These are phyloP conservation scores for Heterocephalus glaber DNA, from an alignment of 2,113 vertebrate species.

Conservation along the genomic window DNA sequence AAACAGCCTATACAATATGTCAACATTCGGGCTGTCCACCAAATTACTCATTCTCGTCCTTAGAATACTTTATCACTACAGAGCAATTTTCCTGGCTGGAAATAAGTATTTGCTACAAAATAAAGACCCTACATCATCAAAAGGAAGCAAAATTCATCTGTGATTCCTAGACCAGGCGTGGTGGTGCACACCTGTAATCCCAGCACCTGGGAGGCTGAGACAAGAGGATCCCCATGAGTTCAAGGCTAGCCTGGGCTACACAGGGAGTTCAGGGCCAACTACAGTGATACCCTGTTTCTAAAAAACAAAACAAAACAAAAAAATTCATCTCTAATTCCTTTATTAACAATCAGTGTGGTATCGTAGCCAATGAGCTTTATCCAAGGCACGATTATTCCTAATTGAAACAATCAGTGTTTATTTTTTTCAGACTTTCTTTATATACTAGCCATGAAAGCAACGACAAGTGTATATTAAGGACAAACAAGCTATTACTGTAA, in stretches of 20 bases:
- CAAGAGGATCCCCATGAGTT: not conserved
- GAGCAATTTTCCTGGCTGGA: not conserved
- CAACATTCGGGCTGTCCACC: not conserved
- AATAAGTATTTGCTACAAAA: conserved; percentile 10
- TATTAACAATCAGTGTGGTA: not conserved
- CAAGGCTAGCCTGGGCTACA: not conserved
- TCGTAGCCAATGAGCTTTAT: too few relatives aligned
- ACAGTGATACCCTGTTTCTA: not conserved
- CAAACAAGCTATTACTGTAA: not conserved
- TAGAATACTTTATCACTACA: not conserved
- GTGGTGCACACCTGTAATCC: not conserved
- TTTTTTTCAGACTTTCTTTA: not conserved
- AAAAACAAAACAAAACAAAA: not conserved
- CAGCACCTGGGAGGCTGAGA: not conserved
- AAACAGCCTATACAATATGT: accelerated
- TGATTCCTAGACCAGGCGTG: not conserved
- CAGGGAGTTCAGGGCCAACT: not conserved
- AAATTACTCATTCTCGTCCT: not conserved
- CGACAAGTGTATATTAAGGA: not conserved
- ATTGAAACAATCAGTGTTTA: not conserved
- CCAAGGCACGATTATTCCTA: too few relatives aligned
- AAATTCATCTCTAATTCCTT: not conserved
- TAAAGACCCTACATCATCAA: not conserved
- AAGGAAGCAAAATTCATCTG: not conserved
- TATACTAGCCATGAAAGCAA: not conserved